These are phyloP conservation scores for Psettodes erumei DNA, from an alignment of 2,113 vertebrate species.

Conservation along the genomic window DNA sequence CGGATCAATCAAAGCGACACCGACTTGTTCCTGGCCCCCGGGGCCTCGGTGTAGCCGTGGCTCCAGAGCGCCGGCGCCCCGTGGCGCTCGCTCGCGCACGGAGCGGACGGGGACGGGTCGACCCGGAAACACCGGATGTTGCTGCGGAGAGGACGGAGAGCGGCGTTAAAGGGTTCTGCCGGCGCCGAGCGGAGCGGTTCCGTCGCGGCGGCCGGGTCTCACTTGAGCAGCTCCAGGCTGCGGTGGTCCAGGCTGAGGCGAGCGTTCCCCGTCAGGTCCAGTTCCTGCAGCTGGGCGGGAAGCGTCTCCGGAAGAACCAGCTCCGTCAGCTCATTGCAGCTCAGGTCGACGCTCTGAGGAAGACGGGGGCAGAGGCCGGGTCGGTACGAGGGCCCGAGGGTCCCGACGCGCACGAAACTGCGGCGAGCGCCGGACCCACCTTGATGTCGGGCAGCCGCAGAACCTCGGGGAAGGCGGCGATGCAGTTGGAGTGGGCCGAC, in stretches of 20 bases:
- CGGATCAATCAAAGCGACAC: too few relatives aligned
- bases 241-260: slow-evolving; percentile 94
- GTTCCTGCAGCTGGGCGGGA: slow-evolving; percentile 93
- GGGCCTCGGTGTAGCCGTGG: slow-evolving; percentile 95
- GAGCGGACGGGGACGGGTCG: slow-evolving; percentile 86
- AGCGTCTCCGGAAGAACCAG: slow-evolving; percentile 91
- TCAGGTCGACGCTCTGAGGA: slow-evolving; percentile 93
- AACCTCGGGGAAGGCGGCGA: slow-evolving; percentile 93
- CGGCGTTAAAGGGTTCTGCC: neutral
- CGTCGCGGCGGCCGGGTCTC: too few relatives aligned
- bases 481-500: slow-evolving; percentile 95
- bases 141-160: slow-evolving; percentile 77
- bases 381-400: too few relatives aligned
- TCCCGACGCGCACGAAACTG: too few relatives aligned
- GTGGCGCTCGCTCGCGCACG: slow-evolving; percentile 85
- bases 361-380: neutral
- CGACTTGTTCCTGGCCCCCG: slow-evolving; percentile 96
- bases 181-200: too few relatives aligned
- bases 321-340: slow-evolving; percentile 96
- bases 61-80: slow-evolving; percentile 96
- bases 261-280: slow-evolving; percentile 96
- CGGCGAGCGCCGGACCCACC: slow-evolving; percentile 79
- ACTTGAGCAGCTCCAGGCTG: slow-evolving; percentile 96
- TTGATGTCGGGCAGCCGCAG: slow-evolving; percentile 96
- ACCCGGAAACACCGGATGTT: slow-evolving; percentile 97